Evolutionary conservation across 2,797 vertebrate genomes (phyloP), one percentile per base, ranked within the genome.

Genomic region (Poliocrania exsul): DNA sequence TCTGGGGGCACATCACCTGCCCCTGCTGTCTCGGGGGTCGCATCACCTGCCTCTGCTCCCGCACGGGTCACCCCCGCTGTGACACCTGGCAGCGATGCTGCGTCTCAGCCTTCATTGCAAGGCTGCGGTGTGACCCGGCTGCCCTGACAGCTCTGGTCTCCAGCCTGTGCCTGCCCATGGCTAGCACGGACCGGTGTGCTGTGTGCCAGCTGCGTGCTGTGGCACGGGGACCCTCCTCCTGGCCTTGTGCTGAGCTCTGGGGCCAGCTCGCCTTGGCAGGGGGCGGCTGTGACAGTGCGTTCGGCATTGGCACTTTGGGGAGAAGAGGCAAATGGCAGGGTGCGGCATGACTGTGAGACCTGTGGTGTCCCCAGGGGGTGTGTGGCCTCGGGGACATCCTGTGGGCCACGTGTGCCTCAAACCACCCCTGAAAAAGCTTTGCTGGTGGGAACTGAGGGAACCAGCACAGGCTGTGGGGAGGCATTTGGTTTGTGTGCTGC

Each of bases 311-410:
- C 47, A 31, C 12, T 10, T n/a, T 14, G 2, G 9, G 9, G 4
- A 1, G 3, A 31, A 20, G 42, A 11, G 33, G 10, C 57, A 21
- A 29, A 35, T 2, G 33, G n/a, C 60, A 50, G 31, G 5, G 12
- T 13, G 46, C 1, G 0, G 20, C 5, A 29, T 13, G 38, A 31
- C 18, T 21, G 10, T 18, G 67, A 44, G n/a, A 17, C 9, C 15
- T 7, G 5, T 6, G 26, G 0, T 2, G 1, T 44, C 29, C 26
- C 40, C 13, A 5, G 61, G 18, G 8, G 0, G 6, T 18, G 42
- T 18, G 29, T 6, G 58, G 29, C 50, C 33, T 70, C 1, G 1
- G 33, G 31, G 10, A 79, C 60, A 37, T 33, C 16, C 5, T 3
- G 9, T 19, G 26, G 35, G 16, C 38, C 49, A 4, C 0, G 0